Evolutionary conservation across 2,888 invertebrate genomes (phyloP), one percentile per base, ranked within the genome.

Genomic region (Caenorhabditis drosophilae): DNA sequence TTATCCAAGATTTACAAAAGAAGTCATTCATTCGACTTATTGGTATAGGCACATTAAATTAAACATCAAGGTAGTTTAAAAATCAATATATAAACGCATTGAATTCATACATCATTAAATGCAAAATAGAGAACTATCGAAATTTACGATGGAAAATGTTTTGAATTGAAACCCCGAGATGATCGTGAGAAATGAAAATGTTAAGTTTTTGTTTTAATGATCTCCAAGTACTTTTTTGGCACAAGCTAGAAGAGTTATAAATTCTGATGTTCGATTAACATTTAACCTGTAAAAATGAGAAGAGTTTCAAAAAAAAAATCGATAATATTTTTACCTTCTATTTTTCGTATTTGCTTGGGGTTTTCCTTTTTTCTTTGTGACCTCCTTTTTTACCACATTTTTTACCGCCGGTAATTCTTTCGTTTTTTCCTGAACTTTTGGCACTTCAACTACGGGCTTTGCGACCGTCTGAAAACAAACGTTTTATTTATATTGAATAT

Each of bases 211-310:
- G 20, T 40, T 38, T 54, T 47, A 55, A 12, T 38, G 34, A 20
- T 51, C 63, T 45, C 69, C 64, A 20, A 69, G 49, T 15, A 67
- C 61, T 47, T 67, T 56, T 25, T 68, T 72, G 35, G 72, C 75
- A 41, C 70, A 70, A 2, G 72, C 75, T 49, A 75, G 56, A n/a
- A 75, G 58, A 26, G 54, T 62, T 34, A 70, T 55, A 46, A 70
- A 60, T 16, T 70, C 70, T n/a, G 54, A 44, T 2, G 59, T 52
- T 50, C 46, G 45, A 25, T 42, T 45, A 16, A 16, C 22, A 1
- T 23, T 4, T 35, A 16, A 31, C 0, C 31, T 12, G 31, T 15
- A 23, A 7, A n/a, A 47, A 31, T 31, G 20, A 40, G 22, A 40
- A n/a, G n/a, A n/a, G n/a, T n/a, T n/a, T n/a, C n/a, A n/a, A n/a